Evolutionary conservation across 2,113 vertebrate genomes (phyloP), one percentile per base, ranked within the genome.

Genomic region (Boulengeromyrus knoepffleri): DNA sequence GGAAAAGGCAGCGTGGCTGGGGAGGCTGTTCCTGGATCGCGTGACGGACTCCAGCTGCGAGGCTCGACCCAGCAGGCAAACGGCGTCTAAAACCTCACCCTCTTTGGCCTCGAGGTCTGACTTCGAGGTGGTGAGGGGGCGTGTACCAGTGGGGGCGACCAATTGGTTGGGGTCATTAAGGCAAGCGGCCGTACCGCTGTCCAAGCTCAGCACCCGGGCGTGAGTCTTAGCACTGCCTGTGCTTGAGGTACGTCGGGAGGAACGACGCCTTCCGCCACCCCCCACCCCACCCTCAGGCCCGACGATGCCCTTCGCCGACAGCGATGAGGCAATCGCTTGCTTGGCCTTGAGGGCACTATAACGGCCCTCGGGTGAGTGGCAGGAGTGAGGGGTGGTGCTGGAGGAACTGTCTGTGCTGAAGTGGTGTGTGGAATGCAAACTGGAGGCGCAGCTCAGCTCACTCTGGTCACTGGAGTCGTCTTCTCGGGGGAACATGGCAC

Each of bases 41-140:
- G 98, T 99, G 93, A 99, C 98, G 0, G 98, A 99, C 95, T 99
- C 99, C 95, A 99, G 96, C 91, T 99, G 99, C 91, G 98, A 98
- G 94, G 99, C 98, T 91, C 99, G 96, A 90, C 99, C 99, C 95
- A 99, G 94, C 88, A 99, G 96, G 90, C 97, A 99, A 1, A 97
- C 97, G 62, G 99, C 98, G 91, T 99, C 99, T 94, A 99, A 96
- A 92, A 99, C 97, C 95, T 99, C 99, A 94, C 99, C 99, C 95
- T 99, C 99, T 97, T 99, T 99, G 97, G 98, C 98, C 96, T 99
- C 99, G 91, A 99, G 96, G 95, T 99, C 98, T 13, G 99, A 99
- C 93, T 99, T 99, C 92, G 99, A 99, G 94, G 98, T 99, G 93
- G 98, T 99, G 93, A 99, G 96, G 89, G 97, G 97, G 89, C 97